Base-by-base conservation (phyloP, 2,888 invertebrate genomes). In the Acheta domesticus region DNA sequence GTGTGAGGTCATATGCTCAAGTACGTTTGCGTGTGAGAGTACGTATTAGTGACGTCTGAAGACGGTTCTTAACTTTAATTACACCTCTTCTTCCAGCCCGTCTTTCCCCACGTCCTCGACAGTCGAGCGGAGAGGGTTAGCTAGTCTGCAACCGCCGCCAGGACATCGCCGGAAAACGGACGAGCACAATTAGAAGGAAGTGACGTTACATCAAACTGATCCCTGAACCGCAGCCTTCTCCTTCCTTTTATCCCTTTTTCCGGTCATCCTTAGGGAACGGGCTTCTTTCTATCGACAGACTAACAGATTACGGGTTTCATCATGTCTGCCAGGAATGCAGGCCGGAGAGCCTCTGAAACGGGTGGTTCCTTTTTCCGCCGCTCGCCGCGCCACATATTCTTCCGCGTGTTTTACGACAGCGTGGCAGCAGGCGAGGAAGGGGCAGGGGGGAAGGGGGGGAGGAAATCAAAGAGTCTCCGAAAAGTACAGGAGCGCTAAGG, bases 181-280 rank as follows among this genome's bases (percentile, higher is more conserved):
- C 14, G 62, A 62, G n/a, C 62, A 62, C 62, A 62, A 62, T 62
- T 62, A 62, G 62, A 62, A 62, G 16, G 16, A 62, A 14, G 62
- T 62, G 62, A 62, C n/a, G n/a, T 62, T 62, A 62, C 62, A 62
- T 62, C 62, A 62, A 62, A 62, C 16, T 62, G 62, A 62, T 62
- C 62, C 14, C 62, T n/a, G 62, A 62, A 62, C 62, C 62, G 62
- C 62, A 62, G 62, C 16, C 8, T 36, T 36, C 36, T 62, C 3
- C 12, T 62, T 8, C n/a, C n/a, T 62, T 62, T n/a, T 62, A 19
- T 62, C n/a, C 62, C 62, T 62, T n/a, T 62, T n/a, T n/a, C 62
- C 62, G 62, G 16, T 62, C 62, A n/a, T 62, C 62, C 16, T 62
- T n/a, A 14, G 62, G n/a, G n/a, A n/a, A 62, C 62, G 62, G n/a